Conservation (phyloP, 2,113 vertebrate species). For the Epinephelus lanceolatus region DNA sequence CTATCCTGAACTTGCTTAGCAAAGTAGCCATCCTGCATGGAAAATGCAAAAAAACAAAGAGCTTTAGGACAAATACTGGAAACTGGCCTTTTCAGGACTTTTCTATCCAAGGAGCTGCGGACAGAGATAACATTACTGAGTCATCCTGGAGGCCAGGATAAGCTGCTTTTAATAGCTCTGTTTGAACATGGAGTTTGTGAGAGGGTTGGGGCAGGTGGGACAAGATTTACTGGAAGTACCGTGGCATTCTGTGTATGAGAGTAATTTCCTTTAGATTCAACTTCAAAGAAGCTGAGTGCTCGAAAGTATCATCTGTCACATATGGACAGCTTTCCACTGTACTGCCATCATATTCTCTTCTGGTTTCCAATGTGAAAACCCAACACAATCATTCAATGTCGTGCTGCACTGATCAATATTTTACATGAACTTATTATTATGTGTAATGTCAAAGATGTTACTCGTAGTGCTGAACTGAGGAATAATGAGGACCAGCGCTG, state of each 20-base stretch:
- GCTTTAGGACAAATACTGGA: neutral
- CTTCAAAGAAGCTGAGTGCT: constrained; percentile 26
- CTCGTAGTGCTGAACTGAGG: neutral
- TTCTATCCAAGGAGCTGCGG: neutral
- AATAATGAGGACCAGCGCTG: neutral
- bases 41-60: constrained; percentile 3
- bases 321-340: neutral
- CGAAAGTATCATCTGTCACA: neutral
- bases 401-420: neutral
- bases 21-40: constrained; percentile 94
- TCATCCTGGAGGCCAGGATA: neutral
- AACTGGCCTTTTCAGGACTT: constrained; percentile 3
- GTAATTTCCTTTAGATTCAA: constrained; percentile 50
- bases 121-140: neutral
- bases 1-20: constrained; percentile 99
- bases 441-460: neutral
- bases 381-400: no score
- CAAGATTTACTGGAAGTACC: neutral
- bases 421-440: neutral
- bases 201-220: neutral
- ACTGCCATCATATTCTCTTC: no score
- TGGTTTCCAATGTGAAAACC: no score
- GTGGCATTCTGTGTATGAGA: constrained; percentile 26
- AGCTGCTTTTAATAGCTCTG: constrained; percentile 22
- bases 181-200: constrained; percentile 24